Conservation (phyloP, 2,888 invertebrate species). For the Ditula angustiorana region DNA sequence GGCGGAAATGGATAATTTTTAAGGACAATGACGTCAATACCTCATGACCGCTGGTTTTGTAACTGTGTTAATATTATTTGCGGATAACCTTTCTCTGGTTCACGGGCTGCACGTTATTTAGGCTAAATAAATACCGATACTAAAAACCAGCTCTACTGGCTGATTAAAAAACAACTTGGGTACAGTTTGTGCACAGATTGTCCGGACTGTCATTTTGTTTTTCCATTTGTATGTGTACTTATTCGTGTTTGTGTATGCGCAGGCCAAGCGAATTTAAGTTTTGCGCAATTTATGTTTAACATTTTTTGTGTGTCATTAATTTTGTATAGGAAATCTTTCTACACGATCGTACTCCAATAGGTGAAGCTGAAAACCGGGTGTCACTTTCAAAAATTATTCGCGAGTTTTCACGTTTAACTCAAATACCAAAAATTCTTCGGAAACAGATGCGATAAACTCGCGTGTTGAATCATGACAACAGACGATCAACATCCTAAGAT, state of each 20-base stretch:
- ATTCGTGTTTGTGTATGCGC: constrained; percentile 8
- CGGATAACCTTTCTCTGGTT: constrained; percentile 70
- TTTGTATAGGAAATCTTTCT: neutral
- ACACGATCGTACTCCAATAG: neutral
- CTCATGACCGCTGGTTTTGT: constrained; percentile 48
- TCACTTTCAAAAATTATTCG: too few species aligned
- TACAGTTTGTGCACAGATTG: constrained; percentile 6
- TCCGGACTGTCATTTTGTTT: neutral
- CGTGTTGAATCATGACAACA: neutral
- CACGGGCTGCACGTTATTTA: constrained; percentile 56
- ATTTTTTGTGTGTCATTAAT: neutral
- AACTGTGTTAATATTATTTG: constrained; percentile 62
- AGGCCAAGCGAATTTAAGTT: constrained; percentile 27
- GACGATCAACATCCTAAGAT: neutral
- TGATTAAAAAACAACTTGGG: constrained; percentile 21
- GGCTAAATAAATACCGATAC: constrained; percentile 61
- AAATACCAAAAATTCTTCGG: too few species aligned
- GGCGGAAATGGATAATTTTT: neutral
- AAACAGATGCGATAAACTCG: neutral
- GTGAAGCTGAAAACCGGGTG: neutral
- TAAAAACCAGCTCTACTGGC: constrained; percentile 6
- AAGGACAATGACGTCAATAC: constrained; percentile 52
- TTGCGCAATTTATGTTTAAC: neutral
- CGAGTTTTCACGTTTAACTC: too few species aligned
- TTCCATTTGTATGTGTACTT: neutral